phyloP scores from a whole-genome alignment of 2,113 vertebrate genomes.

The Odontophorus gujanensis region DNA sequence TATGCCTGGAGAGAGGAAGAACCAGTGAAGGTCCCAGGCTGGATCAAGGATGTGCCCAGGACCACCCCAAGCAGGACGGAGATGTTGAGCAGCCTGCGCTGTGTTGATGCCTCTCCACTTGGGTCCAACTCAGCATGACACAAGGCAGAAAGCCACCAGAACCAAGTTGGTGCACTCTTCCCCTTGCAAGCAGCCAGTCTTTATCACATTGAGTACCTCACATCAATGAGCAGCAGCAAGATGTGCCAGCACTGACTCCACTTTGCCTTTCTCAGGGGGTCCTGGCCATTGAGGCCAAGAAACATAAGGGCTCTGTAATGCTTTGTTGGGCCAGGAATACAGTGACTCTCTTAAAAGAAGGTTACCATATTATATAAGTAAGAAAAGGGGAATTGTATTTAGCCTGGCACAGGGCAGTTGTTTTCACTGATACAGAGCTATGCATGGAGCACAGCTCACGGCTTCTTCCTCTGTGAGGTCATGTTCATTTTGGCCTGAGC shows the following conservation, averaged over 20 bases:
- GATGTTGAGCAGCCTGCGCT: not conserved
- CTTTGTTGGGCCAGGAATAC: slow-evolving; percentile 27
- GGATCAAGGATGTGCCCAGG: not conserved
- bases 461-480: slow-evolving; percentile 41
- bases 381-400: slow-evolving; percentile 62
- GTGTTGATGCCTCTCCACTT: not conserved
- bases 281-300: slow-evolving; percentile 32
- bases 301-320: slow-evolving; percentile 12
- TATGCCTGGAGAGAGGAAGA: not conserved
- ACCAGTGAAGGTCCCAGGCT: not conserved
- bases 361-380: slow-evolving; percentile 54
- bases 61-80: not conserved
- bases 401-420: slow-evolving; percentile 57
- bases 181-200: not conserved
- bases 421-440: slow-evolving; percentile 66
- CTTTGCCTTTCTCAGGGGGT: not conserved
- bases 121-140: not conserved
- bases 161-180: not conserved
- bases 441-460: slow-evolving; percentile 10
- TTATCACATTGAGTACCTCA: not conserved
- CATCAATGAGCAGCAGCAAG: not conserved
- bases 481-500: slow-evolving; percentile 65
- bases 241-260: fast-evolving
- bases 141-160: not conserved
- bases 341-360: slow-evolving; percentile 45